phyloP scores from a whole-genome alignment of 2,888 invertebrate genomes.

The Plebejus anna region DNA sequence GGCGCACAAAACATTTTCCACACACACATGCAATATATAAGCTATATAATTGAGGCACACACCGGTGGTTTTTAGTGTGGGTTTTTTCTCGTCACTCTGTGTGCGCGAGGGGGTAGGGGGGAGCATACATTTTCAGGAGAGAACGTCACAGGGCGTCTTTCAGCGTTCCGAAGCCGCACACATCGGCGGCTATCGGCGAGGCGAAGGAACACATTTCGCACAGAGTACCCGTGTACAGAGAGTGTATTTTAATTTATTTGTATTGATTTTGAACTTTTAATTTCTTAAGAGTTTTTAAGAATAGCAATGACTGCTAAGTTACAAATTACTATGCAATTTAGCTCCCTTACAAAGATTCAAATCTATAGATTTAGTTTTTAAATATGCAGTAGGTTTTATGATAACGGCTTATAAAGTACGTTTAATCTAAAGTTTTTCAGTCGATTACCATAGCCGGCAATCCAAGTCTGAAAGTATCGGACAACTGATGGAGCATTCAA shows the following conservation, averaged over 20 bases:
- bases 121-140: constrained; percentile 76
- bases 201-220: constrained; percentile 71
- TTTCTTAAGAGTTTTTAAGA: background rate
- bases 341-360: too few species aligned
- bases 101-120: constrained; percentile 47
- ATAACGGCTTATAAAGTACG: too few species aligned
- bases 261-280: background rate
- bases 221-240: constrained; percentile 47
- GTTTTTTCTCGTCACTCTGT: constrained; percentile 55
- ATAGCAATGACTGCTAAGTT: too few species aligned
- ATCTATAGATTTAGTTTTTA: too few species aligned
- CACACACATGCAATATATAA: constrained; percentile 55
- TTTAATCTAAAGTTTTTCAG: too few species aligned
- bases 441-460: background rate
- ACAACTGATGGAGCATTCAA: background rate
- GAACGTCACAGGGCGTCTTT: constrained; percentile 77
- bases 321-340: too few species aligned
- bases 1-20: constrained; percentile 50
- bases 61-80: constrained; percentile 40
- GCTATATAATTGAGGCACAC: constrained; percentile 62
- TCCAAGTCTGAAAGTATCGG: background rate
- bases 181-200: constrained; percentile 75
- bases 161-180: constrained; percentile 76
- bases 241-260: background rate
- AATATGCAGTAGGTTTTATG: too few species aligned